phyloP scores from a whole-genome alignment of 2,888 invertebrate species.

The Notocelia uddmanniana region DNA sequence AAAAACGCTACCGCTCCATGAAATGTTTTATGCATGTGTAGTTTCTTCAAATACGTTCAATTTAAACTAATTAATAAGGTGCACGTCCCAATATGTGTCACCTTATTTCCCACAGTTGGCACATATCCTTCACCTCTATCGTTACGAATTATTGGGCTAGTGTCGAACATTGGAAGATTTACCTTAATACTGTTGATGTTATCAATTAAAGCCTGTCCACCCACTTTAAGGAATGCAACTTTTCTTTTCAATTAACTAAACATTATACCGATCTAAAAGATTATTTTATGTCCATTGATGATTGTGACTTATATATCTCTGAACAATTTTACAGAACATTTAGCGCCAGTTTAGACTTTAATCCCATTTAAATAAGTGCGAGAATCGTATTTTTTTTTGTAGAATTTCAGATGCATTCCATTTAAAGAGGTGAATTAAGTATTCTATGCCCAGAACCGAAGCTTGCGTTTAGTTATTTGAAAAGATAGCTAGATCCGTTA shows the following conservation, averaged over 20 bases:
- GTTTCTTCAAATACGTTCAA: neutral
- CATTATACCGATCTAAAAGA: constrained; percentile 22
- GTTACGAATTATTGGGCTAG: no score
- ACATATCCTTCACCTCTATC: no score
- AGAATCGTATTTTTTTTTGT: neutral
- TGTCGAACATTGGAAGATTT: no score
- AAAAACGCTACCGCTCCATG: neutral
- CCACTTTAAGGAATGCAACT: constrained; percentile 19
- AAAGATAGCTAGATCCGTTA: constrained; percentile 18
- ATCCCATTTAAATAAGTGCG: neutral
- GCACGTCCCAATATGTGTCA: no score
- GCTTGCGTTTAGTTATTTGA: constrained; percentile 22
- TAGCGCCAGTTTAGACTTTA: neutral
- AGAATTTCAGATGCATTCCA: constrained; percentile 2
- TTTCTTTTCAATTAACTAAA: constrained; percentile 18
- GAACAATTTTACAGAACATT: neutral
- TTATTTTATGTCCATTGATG: constrained; percentile 11
- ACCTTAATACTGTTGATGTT: neutral
- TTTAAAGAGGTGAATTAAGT: constrained; percentile 8
- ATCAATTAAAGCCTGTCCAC: constrained; percentile 9
- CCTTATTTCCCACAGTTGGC: no score
- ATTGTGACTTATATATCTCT: constrained; percentile 3
- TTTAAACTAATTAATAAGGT: constrained; percentile 1
- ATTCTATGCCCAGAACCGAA: constrained; percentile 2
- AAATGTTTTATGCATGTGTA: constrained; percentile 10